These are phyloP conservation scores for Notocelia uddmanniana DNA, from an alignment of 2,888 invertebrate genomes.

Conservation along the genomic window DNA sequence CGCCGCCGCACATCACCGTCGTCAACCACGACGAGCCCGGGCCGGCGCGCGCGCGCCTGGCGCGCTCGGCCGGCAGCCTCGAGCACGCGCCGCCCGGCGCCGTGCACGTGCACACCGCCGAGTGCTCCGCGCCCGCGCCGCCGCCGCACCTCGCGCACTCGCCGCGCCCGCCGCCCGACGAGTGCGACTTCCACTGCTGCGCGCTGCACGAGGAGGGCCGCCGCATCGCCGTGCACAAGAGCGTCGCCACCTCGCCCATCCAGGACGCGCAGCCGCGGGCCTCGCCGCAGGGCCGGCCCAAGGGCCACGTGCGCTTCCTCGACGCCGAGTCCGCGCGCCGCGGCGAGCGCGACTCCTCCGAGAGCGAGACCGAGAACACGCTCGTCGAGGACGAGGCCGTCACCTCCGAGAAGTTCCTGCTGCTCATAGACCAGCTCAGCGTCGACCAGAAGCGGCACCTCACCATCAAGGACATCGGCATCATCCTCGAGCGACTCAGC, in stretches of 20 bases:
- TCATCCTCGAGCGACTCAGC: slow-evolving; percentile 95
- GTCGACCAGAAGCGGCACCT: slow-evolving; percentile 96
- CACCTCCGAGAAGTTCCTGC: slow-evolving; percentile 96
- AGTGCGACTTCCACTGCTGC: slow-evolving; percentile 98
- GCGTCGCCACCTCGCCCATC: slow-evolving; percentile 96
- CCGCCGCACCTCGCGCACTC: slow-evolving; percentile 84
- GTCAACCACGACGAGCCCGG: slow-evolving; percentile 97
- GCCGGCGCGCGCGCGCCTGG: slow-evolving; percentile 90
- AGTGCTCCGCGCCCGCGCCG: slow-evolving; percentile 90
- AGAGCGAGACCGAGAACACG: slow-evolving; percentile 97
- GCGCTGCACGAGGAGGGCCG: slow-evolving; percentile 97
- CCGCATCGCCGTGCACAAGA: slow-evolving; percentile 96
- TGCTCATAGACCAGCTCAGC: slow-evolving; percentile 96
- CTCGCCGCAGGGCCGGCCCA: slow-evolving; percentile 88
- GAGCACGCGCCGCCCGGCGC: slow-evolving; percentile 86
- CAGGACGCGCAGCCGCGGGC: slow-evolving; percentile 90
- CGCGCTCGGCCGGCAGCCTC: slow-evolving; percentile 88
- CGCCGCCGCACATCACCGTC: slow-evolving; percentile 95
- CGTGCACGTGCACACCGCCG: slow-evolving; percentile 92
- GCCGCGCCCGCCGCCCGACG: slow-evolving; percentile 88
- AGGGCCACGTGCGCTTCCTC: slow-evolving; percentile 94
- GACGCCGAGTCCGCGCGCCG: slow-evolving; percentile 89
- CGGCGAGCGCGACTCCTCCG: slow-evolving; percentile 94
- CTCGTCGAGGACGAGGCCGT: slow-evolving; percentile 96
- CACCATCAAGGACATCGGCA: slow-evolving; percentile 97